Base-by-base conservation (phyloP, 1,140 invertebrate genomes). In the Hermatobates lingyangjiaoensis region DNA sequence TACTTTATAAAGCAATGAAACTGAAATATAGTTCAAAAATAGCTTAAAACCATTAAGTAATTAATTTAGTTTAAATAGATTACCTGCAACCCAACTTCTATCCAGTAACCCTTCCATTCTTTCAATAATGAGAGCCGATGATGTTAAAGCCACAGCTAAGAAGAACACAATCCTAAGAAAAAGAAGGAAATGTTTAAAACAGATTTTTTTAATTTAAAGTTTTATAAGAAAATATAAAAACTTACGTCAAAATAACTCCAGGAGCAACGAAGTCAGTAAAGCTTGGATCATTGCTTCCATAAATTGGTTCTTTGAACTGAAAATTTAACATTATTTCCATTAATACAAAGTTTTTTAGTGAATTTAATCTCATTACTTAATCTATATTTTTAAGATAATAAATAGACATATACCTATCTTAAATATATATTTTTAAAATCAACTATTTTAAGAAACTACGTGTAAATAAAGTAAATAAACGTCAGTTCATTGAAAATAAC, bases 221-320 rank as follows among this genome's bases (percentile, higher is more conserved):
- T 1, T 3, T 39, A n/a, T 39, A 5, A 40, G 2, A 34, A 25
- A 18, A 42, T 10, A 23, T 1, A 24, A 1, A n/a, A 48, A 66
- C 75, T 77, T 67, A 88, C 83, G 83, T 91, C 55, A 94, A 66
- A 58, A 94, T 90, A 40, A 95, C 79, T 55, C 91, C 90, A 20
- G 90, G 90, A 3, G 89, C 89, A 58, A 91, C 90, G 62, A 95
- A 96, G 63, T 94, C 86, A 0, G 87, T 92, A 61, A 94, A 93
- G 58, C 85, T 87, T 1, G 88, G 86, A 54, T 82, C 70, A 42
- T 68, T 64, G n/a, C 77, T 72, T 20, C 90, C 91, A 64, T 91
- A 95, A 45, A 95, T 76, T 2, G 91, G 89, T n/a, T 77, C 66
- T 58, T 77, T 70, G 59, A 87, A 82, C 71, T 86, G 66, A 39